Evolutionary conservation across 2,888 invertebrate genomes (phyloP), one percentile per base, ranked within the genome.

Genomic region (Troglohyphantes excavatus): DNA sequence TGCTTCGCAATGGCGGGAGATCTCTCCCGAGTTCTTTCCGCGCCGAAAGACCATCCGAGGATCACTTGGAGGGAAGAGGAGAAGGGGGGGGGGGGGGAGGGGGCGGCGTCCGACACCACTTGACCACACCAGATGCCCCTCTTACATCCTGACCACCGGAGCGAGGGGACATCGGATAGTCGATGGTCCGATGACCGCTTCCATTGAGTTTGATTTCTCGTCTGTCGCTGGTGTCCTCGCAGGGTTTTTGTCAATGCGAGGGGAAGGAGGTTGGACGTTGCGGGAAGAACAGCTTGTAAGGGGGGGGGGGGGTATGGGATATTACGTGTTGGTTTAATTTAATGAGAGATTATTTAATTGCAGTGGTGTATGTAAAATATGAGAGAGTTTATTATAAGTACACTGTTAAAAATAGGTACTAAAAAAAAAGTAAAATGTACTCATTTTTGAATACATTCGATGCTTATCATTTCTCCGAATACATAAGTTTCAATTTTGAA

Each of bases 51-150:
- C 33, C 5, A 21, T 65, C 19, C 39, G 9, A 29, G 39, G 13
- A n/a, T 27, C 67, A n/a, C 17, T 39, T 39, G 2, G 39, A 39
- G 39, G n/a, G 39, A 39, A 11, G 3, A 39, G 3, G 39, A 29
- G 27, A 19, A 26, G 13, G 21, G 29, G 27, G n/a, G 59, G 13
- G 26, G 13, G 5, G 59, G 43, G 53, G 13, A 43, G 17, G 70
- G 70, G 39, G 9, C 19, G 13, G 21, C 13, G 23, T 43, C 65
- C 78, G 78, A 78, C n/a, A n/a, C 81, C 75, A 75, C 81, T 81
- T 88, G 87, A 88, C 87, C 87, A 81, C 75, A 26, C 17, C 67
- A 81, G 87, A 81, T 70, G 82, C 72, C 82, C 82, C 72, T 70
- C 72, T 82, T n/a, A n/a, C n/a, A 82, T 72, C 39, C 17, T 82